Conservation (phyloP, 2,888 invertebrate species). For the Philaethria dido region DNA sequence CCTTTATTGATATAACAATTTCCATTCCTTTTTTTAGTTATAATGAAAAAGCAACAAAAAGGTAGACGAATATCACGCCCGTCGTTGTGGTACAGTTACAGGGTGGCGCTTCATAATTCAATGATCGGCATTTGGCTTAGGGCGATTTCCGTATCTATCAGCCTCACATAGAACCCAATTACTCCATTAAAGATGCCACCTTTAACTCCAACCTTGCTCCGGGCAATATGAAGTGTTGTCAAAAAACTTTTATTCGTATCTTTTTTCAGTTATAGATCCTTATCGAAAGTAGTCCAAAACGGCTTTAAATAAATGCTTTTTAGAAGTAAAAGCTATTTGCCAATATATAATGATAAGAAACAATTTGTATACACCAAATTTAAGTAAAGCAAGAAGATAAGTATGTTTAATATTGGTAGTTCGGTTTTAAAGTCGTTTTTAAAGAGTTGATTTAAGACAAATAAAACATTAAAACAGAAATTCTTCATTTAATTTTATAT, state of each 20-base stretch:
- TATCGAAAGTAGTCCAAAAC: background rate
- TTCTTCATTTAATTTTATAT: no score
- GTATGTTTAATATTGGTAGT: no score
- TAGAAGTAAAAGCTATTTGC: background rate
- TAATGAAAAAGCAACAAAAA: background rate
- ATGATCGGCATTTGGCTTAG: constrained; percentile 54
- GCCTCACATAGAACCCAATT: constrained; percentile 49
- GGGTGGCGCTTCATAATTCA: constrained; percentile 58
- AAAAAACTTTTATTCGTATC: constrained; percentile 1
- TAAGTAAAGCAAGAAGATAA: no score
- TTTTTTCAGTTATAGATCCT: background rate
- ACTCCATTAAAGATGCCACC: constrained; percentile 55
- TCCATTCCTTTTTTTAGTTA: background rate
- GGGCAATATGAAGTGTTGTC: constrained; percentile 26
- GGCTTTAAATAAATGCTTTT: background rate
- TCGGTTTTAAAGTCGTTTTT: no score
- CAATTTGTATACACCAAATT: no score
- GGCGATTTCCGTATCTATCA: constrained; percentile 49
- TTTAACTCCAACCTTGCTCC: constrained; percentile 47
- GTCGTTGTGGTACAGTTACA: constrained; percentile 41
- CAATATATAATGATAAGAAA: background rate
- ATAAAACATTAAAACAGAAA: no score
- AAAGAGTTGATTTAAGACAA: no score
- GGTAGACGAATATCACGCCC: background rate
- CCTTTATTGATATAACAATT: no score